A percentile compares a stretch with the other conserved stretches of the same genome.
These are phyloP conservation scores for Hydrolagus colliei DNA, from an alignment of 2,797 vertebrate species.

Conservation along the genomic window DNA sequence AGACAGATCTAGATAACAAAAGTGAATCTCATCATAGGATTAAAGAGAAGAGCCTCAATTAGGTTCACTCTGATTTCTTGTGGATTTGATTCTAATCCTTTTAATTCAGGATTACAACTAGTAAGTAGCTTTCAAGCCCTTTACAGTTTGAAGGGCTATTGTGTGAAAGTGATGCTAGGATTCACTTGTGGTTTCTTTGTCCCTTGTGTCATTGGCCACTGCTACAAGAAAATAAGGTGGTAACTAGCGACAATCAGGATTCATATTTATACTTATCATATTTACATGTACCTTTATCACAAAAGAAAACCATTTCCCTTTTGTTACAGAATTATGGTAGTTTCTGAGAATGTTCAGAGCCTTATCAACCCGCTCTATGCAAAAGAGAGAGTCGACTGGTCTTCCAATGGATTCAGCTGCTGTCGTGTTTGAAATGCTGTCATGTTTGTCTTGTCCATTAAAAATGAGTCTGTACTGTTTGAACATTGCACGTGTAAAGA, in stretches of 20 bases:
- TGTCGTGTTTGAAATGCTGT: constrained; percentile 20
- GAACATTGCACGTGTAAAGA: constrained; percentile 31
- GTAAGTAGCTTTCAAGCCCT: constrained; percentile 52
- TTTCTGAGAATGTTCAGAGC: constrained; percentile 3
- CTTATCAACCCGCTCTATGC: neutral
- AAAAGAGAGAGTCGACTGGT: neutral
- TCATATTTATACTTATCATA: no score
- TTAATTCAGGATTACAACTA: constrained; percentile 73
- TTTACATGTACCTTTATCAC: no score
- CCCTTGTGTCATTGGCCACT: neutral
- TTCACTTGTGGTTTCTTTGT: constrained; percentile 41
- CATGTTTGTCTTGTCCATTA: constrained; percentile 25
- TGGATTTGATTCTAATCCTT: constrained; percentile 74
- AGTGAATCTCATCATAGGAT: constrained; percentile 63
- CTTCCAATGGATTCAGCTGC: constrained; percentile 5
- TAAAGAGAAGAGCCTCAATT: constrained; percentile 76
- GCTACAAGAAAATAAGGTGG: no score
- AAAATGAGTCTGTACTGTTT: constrained; percentile 29
- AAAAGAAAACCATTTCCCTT: no score
- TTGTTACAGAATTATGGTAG: neutral
- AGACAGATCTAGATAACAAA: constrained; percentile 68
- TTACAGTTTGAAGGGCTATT: constrained; percentile 1
- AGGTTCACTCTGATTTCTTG: constrained; percentile 72
- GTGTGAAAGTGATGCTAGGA: neutral
- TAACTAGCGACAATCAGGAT: neutral